Evolutionary conservation across 2,888 invertebrate species (phyloP).

Genomic region (Elmis aenea): DNA sequence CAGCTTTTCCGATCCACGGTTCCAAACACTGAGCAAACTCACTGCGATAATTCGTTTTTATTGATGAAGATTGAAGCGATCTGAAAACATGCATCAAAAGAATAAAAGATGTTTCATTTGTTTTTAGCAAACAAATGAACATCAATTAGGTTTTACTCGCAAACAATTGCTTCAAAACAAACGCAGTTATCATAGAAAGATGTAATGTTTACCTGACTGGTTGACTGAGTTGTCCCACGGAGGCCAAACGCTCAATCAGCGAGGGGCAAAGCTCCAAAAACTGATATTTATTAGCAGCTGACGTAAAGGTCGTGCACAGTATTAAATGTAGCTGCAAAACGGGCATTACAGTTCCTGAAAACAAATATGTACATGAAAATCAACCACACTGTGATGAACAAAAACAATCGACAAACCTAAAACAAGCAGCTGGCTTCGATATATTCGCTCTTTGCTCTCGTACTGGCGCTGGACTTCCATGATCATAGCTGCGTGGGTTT

Average conservation of each 20-base stretch:
- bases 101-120: neutral
- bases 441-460: constrained; percentile 48
- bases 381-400: constrained; percentile 21
- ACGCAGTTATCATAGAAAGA: neutral
- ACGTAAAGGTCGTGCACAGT: constrained; percentile 65
- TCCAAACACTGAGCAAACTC: constrained; percentile 61
- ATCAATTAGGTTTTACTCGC: too few relatives aligned
- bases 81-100: constrained; percentile 28
- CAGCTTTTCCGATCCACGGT: constrained; percentile 53
- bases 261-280: constrained; percentile 66
- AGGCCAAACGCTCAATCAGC: constrained; percentile 60
- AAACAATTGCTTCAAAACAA: neutral
- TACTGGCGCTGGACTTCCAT: constrained; percentile 63
- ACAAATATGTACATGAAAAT: neutral
- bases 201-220: constrained; percentile 48
- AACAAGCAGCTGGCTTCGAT: constrained; percentile 41
- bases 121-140: too few relatives aligned
- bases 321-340: constrained; percentile 66
- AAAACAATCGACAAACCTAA: constrained; percentile 30
- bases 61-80: constrained; percentile 52
- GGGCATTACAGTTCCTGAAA: constrained; percentile 58
- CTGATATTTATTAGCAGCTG: constrained; percentile 68
- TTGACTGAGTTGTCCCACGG: constrained; percentile 61
- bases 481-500: constrained; percentile 60
- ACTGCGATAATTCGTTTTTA: constrained; percentile 56